A percentile compares a stretch with the other conserved stretches of the same genome.
phyloP scores from a whole-genome alignment of 2,797 vertebrate species.

The Sebastes steindachneri region DNA sequence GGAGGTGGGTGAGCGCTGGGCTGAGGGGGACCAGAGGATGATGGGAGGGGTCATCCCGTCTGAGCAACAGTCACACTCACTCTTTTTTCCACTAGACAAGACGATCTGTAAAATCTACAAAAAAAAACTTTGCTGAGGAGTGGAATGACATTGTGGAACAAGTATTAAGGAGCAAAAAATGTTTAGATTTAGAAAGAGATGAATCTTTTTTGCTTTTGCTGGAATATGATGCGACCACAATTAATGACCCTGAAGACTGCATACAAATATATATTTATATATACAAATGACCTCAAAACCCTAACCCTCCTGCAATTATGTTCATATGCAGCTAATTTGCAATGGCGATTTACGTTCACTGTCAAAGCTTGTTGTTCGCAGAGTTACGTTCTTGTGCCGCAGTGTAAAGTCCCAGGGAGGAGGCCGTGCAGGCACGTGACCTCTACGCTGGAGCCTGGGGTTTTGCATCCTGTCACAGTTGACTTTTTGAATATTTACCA shows the following conservation, averaged over 20 bases:
- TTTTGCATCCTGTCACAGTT: conserved; percentile 23
- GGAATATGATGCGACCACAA: conserved; percentile 19
- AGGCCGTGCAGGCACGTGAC: neutral
- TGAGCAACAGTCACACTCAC: conserved; percentile 30
- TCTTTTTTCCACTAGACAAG: conserved; percentile 51
- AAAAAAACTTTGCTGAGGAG: conserved; percentile 33
- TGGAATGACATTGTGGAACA: conserved; percentile 25
- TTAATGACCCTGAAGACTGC: conserved; percentile 1
- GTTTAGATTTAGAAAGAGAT: conserved; percentile 9
- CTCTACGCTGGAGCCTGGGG: neutral
- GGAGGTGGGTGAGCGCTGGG: conserved; percentile 40
- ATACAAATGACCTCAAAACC: conserved; percentile 34
- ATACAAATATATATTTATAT: conserved; percentile 22
- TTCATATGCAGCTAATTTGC: conserved; percentile 40
- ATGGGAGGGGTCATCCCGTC: conserved; percentile 50
- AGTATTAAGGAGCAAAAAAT: neutral
- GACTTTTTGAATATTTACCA: conserved; percentile 30
- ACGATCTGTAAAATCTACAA: conserved; percentile 21
- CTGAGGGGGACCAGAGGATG: conserved; percentile 25
- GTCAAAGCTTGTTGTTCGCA: conserved; percentile 28
- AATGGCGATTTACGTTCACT: conserved; percentile 24
- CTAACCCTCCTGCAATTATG: neutral
- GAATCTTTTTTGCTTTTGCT: conserved; percentile 2
- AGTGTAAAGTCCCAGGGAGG: conserved; percentile 17
- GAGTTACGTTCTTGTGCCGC: neutral